Evolutionary conservation across 2,113 vertebrate species (phyloP).

Genomic region (Leptodactylus fuscus): DNA sequence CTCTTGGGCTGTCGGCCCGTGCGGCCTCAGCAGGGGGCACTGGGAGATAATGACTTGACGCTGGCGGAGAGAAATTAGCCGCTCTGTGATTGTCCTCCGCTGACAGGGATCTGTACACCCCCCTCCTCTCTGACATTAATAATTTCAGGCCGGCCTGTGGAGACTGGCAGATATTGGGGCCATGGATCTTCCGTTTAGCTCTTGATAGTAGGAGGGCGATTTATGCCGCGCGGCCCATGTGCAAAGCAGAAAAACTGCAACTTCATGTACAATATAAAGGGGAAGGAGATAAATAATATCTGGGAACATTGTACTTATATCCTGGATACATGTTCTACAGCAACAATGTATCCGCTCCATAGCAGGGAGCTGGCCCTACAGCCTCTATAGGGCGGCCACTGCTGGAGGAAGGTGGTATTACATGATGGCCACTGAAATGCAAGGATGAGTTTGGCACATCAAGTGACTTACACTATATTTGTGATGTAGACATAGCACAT

Average conservation of each 20-base stretch:
- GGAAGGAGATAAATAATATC: neutral
- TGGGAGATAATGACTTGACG: conserved; percentile 45
- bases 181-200: neutral
- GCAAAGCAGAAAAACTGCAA: neutral
- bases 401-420: neutral
- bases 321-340: neutral
- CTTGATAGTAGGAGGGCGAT: neutral
- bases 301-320: neutral
- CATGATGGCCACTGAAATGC: neutral
- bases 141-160: neutral
- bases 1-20: conserved; percentile 41
- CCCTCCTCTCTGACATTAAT: conserved; percentile 7
- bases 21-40: conserved; percentile 40
- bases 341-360: neutral
- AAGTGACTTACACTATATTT: too few relatives aligned
- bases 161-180: neutral
- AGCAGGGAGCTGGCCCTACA: neutral
- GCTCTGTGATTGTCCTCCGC: conserved; percentile 1
- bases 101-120: conserved; percentile 21
- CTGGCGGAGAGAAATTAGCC: conserved; percentile 36
- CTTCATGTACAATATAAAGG: too few relatives aligned
- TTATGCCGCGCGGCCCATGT: neutral
- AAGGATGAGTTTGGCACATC: too few relatives aligned
- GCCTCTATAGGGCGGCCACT: neutral
- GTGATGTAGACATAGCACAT: too few relatives aligned